These are phyloP conservation scores for Amorpha juglandis DNA, from an alignment of 2,888 invertebrate genomes.

Conservation along the genomic window DNA sequence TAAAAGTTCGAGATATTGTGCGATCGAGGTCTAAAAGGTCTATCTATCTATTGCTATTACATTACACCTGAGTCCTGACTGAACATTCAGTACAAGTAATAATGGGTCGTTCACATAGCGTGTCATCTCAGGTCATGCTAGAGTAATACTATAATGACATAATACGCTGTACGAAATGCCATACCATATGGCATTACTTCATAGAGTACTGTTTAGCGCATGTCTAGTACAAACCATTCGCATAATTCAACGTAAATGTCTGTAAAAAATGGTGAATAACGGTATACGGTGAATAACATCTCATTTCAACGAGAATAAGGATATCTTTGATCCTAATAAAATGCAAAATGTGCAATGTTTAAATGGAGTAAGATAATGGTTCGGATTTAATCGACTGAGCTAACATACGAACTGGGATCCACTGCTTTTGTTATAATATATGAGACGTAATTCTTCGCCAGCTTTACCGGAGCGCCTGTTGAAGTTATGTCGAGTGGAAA, in stretches of 20 bases:
- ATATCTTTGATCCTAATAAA: constrained; percentile 36
- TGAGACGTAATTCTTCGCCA: constrained; percentile 46
- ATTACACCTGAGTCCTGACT: too few relatives aligned
- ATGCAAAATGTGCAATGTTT: constrained; percentile 40
- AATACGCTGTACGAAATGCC: too few relatives aligned
- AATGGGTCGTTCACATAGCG: too few relatives aligned
- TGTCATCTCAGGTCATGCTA: too few relatives aligned
- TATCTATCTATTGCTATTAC: too few relatives aligned
- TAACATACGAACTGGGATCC: constrained; percentile 46
- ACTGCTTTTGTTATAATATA: constrained; percentile 46
- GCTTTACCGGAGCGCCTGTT: constrained; percentile 35
- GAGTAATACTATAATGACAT: too few relatives aligned
- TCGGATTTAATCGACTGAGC: constrained; percentile 47
- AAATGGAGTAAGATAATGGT: constrained; percentile 41
- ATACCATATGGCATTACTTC: too few relatives aligned
- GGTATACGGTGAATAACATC: neutral
- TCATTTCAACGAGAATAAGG: constrained; percentile 14
- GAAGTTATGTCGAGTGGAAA: constrained; percentile 40
- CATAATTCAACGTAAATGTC: neutral
- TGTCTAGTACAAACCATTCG: neutral
- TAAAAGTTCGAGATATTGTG: too few relatives aligned
- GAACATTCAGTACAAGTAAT: too few relatives aligned
- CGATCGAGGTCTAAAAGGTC: too few relatives aligned
- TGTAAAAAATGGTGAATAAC: neutral
- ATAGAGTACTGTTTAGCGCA: too few relatives aligned